phyloP scores from a whole-genome alignment of 2,797 vertebrate species.

The Crenichthys baileyi region DNA sequence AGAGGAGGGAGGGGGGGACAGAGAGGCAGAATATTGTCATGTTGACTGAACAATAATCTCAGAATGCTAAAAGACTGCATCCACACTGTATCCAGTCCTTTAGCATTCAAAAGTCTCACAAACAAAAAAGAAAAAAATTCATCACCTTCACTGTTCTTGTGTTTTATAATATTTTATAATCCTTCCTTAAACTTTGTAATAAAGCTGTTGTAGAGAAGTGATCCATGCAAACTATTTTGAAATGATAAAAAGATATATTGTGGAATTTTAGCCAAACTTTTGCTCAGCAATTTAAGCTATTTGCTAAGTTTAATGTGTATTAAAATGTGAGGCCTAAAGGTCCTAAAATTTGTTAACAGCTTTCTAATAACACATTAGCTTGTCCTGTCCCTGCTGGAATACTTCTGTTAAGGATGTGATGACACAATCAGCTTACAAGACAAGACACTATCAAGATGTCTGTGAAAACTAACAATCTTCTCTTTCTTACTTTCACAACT shows the following conservation, averaged over 20 bases:
- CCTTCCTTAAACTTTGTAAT: background rate
- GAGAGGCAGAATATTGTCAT: slow-evolving; percentile 38
- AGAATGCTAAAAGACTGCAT: too few relatives aligned
- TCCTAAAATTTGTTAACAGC: background rate
- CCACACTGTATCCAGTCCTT: slow-evolving; percentile 37
- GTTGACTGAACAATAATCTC: slow-evolving; percentile 65
- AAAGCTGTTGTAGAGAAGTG: background rate
- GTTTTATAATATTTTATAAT: background rate
- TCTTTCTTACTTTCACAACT: background rate
- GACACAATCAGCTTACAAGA: background rate
- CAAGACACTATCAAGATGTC: background rate
- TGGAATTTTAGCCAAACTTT: background rate
- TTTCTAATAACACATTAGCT: background rate
- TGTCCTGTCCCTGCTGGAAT: background rate
- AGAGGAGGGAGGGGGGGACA: slow-evolving; percentile 39
- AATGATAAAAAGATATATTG: background rate
- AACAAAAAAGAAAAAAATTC: slow-evolving; percentile 7
- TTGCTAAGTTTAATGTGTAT: background rate
- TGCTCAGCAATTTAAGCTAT: background rate
- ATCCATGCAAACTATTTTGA: background rate
- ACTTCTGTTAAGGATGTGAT: background rate
- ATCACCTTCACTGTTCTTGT: background rate
- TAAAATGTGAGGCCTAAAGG: background rate
- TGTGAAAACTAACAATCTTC: background rate
- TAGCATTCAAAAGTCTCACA: slow-evolving; percentile 28